These are phyloP conservation scores for Mionectes olivaceus DNA, from an alignment of 2,797 vertebrate species.

Conservation along the genomic window DNA sequence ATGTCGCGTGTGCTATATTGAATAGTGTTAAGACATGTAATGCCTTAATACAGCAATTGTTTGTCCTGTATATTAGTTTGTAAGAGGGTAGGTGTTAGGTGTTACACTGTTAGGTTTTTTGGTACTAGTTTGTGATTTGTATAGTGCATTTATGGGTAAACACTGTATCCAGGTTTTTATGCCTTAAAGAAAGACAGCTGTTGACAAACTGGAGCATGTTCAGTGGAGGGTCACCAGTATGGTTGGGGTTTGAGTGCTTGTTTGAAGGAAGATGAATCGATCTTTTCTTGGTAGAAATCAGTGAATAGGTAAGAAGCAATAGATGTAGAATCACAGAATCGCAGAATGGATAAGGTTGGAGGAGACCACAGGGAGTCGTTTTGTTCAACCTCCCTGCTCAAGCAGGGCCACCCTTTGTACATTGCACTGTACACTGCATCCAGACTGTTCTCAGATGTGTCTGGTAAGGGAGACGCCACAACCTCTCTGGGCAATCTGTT, in stretches of 20 bases:
- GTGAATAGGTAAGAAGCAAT: not conserved
- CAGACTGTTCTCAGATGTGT: too few relatives aligned
- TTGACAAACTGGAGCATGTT: not conserved
- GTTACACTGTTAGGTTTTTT: not conserved
- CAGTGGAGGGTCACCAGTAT: not conserved
- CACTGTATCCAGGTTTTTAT: not conserved
- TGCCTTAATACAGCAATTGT: not conserved
- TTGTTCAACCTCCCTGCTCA: too few relatives aligned
- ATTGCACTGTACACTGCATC: too few relatives aligned
- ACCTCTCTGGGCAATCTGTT: too few relatives aligned
- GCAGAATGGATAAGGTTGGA: too few relatives aligned
- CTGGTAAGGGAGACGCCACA: too few relatives aligned
- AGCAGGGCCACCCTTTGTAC: too few relatives aligned
- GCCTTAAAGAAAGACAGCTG: not conserved
- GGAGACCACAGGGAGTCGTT: too few relatives aligned
- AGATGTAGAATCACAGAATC: not conserved
- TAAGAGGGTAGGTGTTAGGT: not conserved
- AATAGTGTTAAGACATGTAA: not conserved
- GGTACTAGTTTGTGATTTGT: not conserved
- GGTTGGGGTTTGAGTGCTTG: accelerated
- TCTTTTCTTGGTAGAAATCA: not conserved
- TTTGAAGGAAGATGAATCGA: not conserved
- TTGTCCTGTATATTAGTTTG: not conserved
- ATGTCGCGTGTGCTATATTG: not conserved
- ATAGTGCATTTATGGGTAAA: not conserved